Conservation (phyloP, 2,113 vertebrate species). For the Mystacornis crossleyi region DNA sequence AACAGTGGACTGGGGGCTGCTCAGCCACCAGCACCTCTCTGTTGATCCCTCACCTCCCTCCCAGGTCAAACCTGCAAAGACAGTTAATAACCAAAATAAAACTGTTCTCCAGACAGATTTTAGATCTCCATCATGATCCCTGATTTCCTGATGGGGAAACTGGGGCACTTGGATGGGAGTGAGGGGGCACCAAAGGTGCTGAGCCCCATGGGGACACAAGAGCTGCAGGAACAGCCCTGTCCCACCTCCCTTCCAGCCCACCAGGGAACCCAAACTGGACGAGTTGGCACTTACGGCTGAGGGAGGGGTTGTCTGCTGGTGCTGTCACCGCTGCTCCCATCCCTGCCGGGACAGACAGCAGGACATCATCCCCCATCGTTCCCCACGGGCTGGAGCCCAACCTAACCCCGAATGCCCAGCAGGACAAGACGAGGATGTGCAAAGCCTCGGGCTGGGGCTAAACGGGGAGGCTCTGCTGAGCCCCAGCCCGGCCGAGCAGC, state of each 20-base stretch:
- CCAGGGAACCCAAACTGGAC: neutral
- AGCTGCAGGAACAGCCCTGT: neutral
- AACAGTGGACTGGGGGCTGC: neutral
- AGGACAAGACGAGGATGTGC: neutral
- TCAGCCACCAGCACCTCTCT: neutral
- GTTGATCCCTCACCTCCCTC: fast-evolving
- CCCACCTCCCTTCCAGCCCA: neutral
- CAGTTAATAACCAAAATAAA: neutral
- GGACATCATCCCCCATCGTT: fast-evolving
- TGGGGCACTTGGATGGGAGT: neutral
- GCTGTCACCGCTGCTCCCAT: neutral
- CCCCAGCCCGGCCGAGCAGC: neutral
- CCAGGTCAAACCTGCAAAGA: neutral
- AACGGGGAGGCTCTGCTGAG: neutral
- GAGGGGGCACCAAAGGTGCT: no score
- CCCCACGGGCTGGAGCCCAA: neutral
- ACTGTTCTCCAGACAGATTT: neutral
- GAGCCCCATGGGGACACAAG: fast-evolving
- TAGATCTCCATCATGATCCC: neutral
- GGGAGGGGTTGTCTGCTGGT: neutral
- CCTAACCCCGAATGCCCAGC: neutral
- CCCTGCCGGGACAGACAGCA: fast-evolving
- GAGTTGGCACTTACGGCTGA: neutral
- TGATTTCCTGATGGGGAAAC: neutral
- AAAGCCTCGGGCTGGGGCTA: neutral